These are phyloP conservation scores for Lagria hirta DNA, from an alignment of 2,888 invertebrate genomes.

Conservation along the genomic window DNA sequence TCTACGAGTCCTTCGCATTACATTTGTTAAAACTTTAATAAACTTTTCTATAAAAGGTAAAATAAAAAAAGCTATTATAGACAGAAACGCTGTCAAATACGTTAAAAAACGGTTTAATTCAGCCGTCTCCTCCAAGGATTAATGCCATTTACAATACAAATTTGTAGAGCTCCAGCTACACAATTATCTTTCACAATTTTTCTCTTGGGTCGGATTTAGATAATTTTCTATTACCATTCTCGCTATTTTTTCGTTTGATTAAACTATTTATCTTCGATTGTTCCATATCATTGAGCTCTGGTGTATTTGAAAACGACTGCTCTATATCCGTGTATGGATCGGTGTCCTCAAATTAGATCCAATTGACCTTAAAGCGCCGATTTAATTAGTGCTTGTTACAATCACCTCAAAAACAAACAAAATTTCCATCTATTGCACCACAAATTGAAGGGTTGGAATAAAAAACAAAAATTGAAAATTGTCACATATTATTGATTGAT, in stretches of 20 bases:
- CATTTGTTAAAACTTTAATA: too few species aligned
- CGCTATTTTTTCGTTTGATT: conserved; percentile 17
- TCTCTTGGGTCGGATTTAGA: conserved; percentile 8
- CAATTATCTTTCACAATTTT: conserved; percentile 15
- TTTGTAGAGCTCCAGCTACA: conserved; percentile 13
- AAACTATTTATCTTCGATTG: conserved; percentile 17
- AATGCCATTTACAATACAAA: conserved; percentile 16
- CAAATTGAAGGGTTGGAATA: too few species aligned
- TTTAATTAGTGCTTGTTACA: conserved; percentile 33
- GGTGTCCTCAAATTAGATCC: too few species aligned
- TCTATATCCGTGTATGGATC: too few species aligned
- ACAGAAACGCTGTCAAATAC: too few species aligned
- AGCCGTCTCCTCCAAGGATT: conserved; percentile 23
- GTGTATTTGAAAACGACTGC: too few species aligned
- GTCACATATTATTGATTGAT: too few species aligned
- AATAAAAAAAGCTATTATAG: too few species aligned
- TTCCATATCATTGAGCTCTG: neutral
- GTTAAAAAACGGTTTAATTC: too few species aligned
- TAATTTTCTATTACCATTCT: conserved; percentile 25
- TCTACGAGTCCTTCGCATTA: too few species aligned
- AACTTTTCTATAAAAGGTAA: too few species aligned
- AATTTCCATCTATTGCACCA: conserved; percentile 34
- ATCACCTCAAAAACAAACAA: conserved; percentile 32
- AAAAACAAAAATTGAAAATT: too few species aligned
- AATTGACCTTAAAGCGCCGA: conserved; percentile 30